Conservation (phyloP, 1,140 invertebrate species). For the Nylanderia fulva region DNA sequence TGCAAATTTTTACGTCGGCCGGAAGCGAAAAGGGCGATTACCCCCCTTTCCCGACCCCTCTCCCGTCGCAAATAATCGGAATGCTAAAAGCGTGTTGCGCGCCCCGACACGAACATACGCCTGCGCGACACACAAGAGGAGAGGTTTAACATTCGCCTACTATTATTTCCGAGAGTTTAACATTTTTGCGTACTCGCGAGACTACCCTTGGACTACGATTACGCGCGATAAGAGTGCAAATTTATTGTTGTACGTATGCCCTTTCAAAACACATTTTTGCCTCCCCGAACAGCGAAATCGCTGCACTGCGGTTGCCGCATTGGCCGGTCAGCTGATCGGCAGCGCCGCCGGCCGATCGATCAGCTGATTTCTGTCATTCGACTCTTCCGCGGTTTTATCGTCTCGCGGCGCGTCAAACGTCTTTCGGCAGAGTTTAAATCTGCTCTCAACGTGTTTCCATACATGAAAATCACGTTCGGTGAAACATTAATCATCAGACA, state of each 20-base stretch:
- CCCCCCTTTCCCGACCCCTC: not conserved
- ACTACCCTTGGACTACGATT: conserved; percentile 29
- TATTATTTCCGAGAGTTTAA: conserved; percentile 47
- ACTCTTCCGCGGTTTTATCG: conserved; percentile 12
- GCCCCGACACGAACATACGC: conserved; percentile 20
- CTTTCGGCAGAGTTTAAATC: not conserved
- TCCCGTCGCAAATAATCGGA: conserved; percentile 58
- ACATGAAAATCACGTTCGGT: not conserved
- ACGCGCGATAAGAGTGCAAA: conserved; percentile 62
- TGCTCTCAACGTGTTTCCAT: not conserved
- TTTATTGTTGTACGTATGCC: conserved; percentile 46
- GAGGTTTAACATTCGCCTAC: not conserved
- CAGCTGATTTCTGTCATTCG: conserved; percentile 27
- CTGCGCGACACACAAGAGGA: not conserved
- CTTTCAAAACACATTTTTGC: conserved; percentile 38
- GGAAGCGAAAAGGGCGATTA: conserved; percentile 63
- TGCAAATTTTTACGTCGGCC: conserved; percentile 54
- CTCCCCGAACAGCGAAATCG: conserved; percentile 2
- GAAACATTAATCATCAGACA: not conserved
- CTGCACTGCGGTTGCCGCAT: conserved; percentile 66
- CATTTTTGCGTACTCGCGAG: conserved; percentile 23
- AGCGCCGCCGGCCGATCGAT: conserved; percentile 30
- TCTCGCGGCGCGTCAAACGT: not conserved
- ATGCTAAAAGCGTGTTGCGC: conserved; percentile 52
- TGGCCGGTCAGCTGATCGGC: conserved; percentile 7